phyloP scores from a whole-genome alignment of 2,888 invertebrate species.

The Willowsia nigromaculata region DNA sequence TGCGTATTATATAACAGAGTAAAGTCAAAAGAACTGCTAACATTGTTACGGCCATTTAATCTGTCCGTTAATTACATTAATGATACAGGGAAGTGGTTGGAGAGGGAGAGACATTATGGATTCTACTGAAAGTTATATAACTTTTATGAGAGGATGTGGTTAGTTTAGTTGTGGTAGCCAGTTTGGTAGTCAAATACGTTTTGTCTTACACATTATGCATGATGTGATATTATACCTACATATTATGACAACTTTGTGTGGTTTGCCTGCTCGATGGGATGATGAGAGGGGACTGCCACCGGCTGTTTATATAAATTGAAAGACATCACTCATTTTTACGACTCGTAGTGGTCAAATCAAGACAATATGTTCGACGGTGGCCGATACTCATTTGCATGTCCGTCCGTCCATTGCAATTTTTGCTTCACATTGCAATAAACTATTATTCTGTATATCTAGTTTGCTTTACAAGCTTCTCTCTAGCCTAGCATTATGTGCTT shows the following conservation, averaged over 20 bases:
- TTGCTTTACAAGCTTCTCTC: not conserved
- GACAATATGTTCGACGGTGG: constrained; percentile 32
- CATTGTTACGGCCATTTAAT: constrained; percentile 46
- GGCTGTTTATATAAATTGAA: constrained; percentile 63
- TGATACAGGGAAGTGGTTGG: constrained; percentile 4
- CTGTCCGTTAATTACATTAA: constrained; percentile 62
- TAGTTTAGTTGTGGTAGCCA: not conserved
- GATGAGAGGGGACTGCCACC: constrained; percentile 38
- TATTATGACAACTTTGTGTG: constrained; percentile 44
- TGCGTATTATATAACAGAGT: not conserved
- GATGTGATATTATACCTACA: constrained; percentile 9
- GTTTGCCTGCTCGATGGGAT: not conserved
- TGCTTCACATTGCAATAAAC: not conserved
- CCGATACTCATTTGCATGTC: constrained; percentile 19
- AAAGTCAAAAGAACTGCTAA: not conserved
- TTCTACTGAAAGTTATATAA: not conserved
- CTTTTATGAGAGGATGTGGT: not conserved
- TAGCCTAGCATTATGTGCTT: not conserved
- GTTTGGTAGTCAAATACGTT: constrained; percentile 4
- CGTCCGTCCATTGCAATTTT: not conserved
- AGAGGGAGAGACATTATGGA: not conserved
- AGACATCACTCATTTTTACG: constrained; percentile 59
- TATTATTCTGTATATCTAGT: not conserved
- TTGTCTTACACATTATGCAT: constrained; percentile 16
- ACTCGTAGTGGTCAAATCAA: constrained; percentile 30